Base-by-base conservation (phyloP, 2,888 invertebrate genomes). In the Cybosia mesomella region DNA sequence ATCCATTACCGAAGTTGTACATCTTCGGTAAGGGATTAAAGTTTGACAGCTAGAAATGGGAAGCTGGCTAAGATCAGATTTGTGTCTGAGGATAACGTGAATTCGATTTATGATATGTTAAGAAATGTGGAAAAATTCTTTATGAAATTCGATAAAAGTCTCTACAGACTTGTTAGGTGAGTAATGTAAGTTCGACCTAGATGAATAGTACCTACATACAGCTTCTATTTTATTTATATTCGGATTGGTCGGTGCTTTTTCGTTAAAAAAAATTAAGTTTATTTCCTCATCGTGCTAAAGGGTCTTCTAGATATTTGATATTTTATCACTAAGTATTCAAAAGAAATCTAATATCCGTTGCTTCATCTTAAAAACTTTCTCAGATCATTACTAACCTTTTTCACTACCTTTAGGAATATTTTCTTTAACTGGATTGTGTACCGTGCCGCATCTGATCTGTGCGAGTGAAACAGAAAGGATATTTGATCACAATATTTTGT, bases 261-360 rank as follows among this genome's bases (percentile, higher is more conserved):
- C 60, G 8, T 60, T 55, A 22, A 7, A 28, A 21, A 15, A 28
- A 21, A 15, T 60, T 53, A 66, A 43, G 9, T 28, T 28, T 21
- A n/a, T 63, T 63, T 36, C 36, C 21, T 64, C 22, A 11, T 10
- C 36, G 54, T 34, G 22, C 8, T 32, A 55, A 36, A 55, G 15
- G 49, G 4, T 28, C 64, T 32, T n/a, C 4, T n/a, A 57, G n/a
- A 28, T 39, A 43, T 66, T 58, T 69, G 32, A 54, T 28, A 62
- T 55, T 68, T 59, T 53, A 68, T 68, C 64, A 43, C 55, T 71
- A n/a, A n/a, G n/a, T n/a, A 63, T 73, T 75, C 68, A 67, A 76
- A 76, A 70, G 68, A 81, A 79, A 71, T 76, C 65, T 65, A 76
- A 76, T 79, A 73, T 79, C 82, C 74, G 82, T 68, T 58, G 64